These are phyloP conservation scores for Drepanosiphum platanoidis DNA, from an alignment of 2,888 invertebrate species.

Conservation along the genomic window DNA sequence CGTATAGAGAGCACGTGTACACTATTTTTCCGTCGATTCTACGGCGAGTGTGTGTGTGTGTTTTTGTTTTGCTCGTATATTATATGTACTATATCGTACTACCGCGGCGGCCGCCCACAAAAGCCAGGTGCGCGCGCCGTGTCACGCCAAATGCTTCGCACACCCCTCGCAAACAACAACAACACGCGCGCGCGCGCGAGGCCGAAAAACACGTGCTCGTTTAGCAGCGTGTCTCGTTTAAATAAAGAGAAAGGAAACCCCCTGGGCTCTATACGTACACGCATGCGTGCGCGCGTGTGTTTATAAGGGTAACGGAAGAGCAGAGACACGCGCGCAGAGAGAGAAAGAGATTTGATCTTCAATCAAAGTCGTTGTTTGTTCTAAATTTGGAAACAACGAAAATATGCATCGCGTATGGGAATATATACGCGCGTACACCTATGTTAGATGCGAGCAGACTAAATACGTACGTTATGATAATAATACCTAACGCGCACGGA, in stretches of 20 bases:
- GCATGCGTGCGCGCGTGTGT: not conserved
- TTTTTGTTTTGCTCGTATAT: conserved; percentile 9
- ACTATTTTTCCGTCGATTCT: conserved; percentile 2
- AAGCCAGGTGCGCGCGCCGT: conserved; percentile 60
- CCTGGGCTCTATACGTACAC: not conserved
- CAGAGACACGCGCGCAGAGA: not conserved
- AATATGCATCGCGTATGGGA: not conserved
- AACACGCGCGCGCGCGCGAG: not conserved
- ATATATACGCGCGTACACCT: not conserved
- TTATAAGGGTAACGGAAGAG: not conserved
- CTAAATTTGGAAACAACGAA: conserved; percentile 57
- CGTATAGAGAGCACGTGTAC: no score
- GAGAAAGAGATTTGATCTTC: conserved; percentile 18
- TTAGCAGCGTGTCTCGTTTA: conserved; percentile 39
- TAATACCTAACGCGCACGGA: not conserved
- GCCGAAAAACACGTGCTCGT: conserved; percentile 53
- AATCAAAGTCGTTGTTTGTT: conserved; percentile 42
- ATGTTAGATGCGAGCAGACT: no score
- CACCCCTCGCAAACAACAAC: conserved; percentile 50
- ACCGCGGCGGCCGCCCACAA: conserved; percentile 45
- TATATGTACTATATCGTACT: not conserved
- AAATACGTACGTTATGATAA: not conserved
- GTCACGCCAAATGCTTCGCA: conserved; percentile 35
- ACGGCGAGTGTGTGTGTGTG: conserved; percentile 5
- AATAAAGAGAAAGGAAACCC: not conserved